Percentiles rank a stretch among this genome's conserved stretches.
phyloP scores from a whole-genome alignment of 2,888 invertebrate genomes.

The Beris chalybata region DNA sequence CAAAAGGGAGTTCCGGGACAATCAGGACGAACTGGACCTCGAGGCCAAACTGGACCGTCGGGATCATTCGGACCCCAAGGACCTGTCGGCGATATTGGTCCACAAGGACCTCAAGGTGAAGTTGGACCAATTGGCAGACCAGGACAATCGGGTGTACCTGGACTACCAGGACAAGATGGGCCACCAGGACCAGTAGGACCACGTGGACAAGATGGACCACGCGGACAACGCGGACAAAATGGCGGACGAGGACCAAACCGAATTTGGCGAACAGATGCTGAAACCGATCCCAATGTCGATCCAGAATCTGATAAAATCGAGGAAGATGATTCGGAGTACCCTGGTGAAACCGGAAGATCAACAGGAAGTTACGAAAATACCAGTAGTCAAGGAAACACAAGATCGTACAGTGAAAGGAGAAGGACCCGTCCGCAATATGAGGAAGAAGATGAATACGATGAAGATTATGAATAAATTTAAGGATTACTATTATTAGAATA shows the following conservation, averaged over 20 bases:
- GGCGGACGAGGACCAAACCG: constrained; percentile 58
- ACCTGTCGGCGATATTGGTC: constrained; percentile 19
- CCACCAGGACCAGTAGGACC: constrained; percentile 59
- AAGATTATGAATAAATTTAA: too few species aligned
- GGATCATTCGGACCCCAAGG: constrained; percentile 52
- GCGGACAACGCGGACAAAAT: constrained; percentile 67
- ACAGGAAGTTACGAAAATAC: not conserved
- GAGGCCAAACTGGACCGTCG: constrained; percentile 67
- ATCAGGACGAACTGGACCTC: constrained; percentile 46
- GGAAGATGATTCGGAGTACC: not conserved
- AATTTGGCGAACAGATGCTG: too few species aligned
- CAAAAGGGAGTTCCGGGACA: constrained; percentile 25
- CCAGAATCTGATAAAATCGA: not conserved
- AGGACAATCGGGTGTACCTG: constrained; percentile 74
- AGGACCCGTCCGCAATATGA: too few species aligned
- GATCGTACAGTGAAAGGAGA: too few species aligned
- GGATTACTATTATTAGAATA: too few species aligned
- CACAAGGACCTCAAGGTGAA: constrained; percentile 59
- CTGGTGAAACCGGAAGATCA: not conserved
- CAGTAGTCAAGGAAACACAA: not conserved
- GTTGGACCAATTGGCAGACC: constrained; percentile 60
- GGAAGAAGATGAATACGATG: too few species aligned
- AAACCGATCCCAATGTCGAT: too few species aligned
- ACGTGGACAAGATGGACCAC: constrained; percentile 67
- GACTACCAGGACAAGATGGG: constrained; percentile 63